phyloP scores from a whole-genome alignment of 1,140 invertebrate genomes.

The Teleopsis dalmanni region DNA sequence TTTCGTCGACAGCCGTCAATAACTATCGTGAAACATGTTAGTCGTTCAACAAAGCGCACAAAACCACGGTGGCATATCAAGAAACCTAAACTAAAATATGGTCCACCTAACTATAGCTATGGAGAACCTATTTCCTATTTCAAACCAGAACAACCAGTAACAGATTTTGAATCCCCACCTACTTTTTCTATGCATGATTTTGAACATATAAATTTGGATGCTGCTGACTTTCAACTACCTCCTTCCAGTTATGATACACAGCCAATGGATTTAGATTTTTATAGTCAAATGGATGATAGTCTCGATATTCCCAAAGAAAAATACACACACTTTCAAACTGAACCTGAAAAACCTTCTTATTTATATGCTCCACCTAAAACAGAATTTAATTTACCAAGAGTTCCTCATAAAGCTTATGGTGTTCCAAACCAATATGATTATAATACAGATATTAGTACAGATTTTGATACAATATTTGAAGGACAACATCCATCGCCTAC shows the following conservation, averaged over 20 bases:
- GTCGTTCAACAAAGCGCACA: slow-evolving; percentile 13
- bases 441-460: not conserved
- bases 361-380: slow-evolving; percentile 5
- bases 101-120: slow-evolving; percentile 20
- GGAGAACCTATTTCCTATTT: slow-evolving; percentile 16
- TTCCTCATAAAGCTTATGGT: slow-evolving; percentile 29
- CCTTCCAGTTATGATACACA: slow-evolving; percentile 32
- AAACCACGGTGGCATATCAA: slow-evolving; percentile 27
- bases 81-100: slow-evolving; percentile 27
- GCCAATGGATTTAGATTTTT: slow-evolving; percentile 37
- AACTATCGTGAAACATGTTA: slow-evolving; percentile 11
- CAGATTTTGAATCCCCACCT: slow-evolving; percentile 17
- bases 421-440: slow-evolving; percentile 15
- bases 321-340: too few relatives aligned
- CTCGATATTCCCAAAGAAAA: not conserved
- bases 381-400: slow-evolving; percentile 3
- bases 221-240: slow-evolving; percentile 26
- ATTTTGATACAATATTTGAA: too few relatives aligned
- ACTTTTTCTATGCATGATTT: slow-evolving; percentile 21
- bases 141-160: slow-evolving; percentile 16
- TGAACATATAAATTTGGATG: slow-evolving; percentile 34
- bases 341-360: not conserved
- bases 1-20: slow-evolving; percentile 28
- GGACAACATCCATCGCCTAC: too few relatives aligned
- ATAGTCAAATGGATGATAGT: slow-evolving; percentile 23